Base-by-base conservation (phyloP, 2,888 invertebrate genomes). In the Microplitis deprimator region DNA sequence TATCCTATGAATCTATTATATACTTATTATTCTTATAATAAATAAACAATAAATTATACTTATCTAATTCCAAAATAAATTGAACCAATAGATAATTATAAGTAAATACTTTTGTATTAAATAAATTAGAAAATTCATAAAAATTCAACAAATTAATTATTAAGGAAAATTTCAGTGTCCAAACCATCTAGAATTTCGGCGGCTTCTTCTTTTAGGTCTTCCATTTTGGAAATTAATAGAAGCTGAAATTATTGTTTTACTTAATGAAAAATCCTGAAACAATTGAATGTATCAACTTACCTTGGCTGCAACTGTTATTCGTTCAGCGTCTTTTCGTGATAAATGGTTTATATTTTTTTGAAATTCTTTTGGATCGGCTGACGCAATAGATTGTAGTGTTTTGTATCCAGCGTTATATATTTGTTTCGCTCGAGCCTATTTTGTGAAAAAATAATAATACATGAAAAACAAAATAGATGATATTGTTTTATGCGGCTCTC, bases 251-350 rank as follows among this genome's bases (percentile, higher is more conserved):
- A 79, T 60, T 75, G 79, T 75, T 73, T 73, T 20, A 17, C 16
- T 62, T 4, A 62, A 76, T 81, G 40, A 73, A 79, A 71, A 16
- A 75, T 72, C 16, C 72, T 6, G 17, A 40, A 65, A 40, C 80
- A 77, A 77, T 73, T 62, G 38, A 65, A 62, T 78, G 69, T 17
- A 6, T 62, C 73, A 62, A 74, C 84, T 88, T 89, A 96, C 96
- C 93, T 97, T 95, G 0, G 98, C 96, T 40, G 97, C 95, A 76
- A 96, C 94, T 80, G 98, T 93, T 73, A 98, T 94, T 89, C 96
- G 96, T 70, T 91, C 92, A 2, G 97, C 97, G 10, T 94, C 92
- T 84, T 92, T 93, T n/a, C 91, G 89, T 0, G 94, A 92, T 89
- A 97, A 91, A 87, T 95, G 94, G 77, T 94, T 92, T 6, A 98